These are phyloP conservation scores for Brachionus rubens DNA, from an alignment of 1,140 invertebrate genomes.

Conservation along the genomic window DNA sequence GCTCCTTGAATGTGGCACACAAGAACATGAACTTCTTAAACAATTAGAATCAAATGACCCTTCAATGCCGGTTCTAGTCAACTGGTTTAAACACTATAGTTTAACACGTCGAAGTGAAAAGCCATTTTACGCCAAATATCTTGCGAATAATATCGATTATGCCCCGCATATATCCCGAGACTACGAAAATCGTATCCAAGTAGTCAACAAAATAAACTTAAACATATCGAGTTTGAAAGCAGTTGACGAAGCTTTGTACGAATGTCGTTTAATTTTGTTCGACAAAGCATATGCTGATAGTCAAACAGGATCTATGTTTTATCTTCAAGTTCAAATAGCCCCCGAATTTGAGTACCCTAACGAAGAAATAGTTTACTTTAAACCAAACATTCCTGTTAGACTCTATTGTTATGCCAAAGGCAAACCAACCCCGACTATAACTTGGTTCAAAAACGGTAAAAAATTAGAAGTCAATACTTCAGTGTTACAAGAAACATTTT, in stretches of 20 bases:
- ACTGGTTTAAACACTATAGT: slow-evolving; percentile 45
- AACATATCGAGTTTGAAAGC: slow-evolving; percentile 15
- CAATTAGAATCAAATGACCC: slow-evolving; percentile 27
- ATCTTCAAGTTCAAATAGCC: slow-evolving; percentile 41
- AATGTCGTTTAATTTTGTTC: slow-evolving; percentile 35
- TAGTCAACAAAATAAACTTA: slow-evolving; percentile 38
- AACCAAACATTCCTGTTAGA: slow-evolving; percentile 22
- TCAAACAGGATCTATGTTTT: slow-evolving; percentile 40
- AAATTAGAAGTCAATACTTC: slow-evolving; percentile 32
- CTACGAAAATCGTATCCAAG: slow-evolving; percentile 23
- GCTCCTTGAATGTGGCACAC: background rate
- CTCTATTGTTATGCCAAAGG: slow-evolving; percentile 44
- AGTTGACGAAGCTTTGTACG: slow-evolving; percentile 37
- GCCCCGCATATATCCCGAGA: slow-evolving; percentile 39
- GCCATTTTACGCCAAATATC: slow-evolving; percentile 40
- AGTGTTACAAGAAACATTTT: slow-evolving; percentile 36
- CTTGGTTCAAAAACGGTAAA: slow-evolving; percentile 40
- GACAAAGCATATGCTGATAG: slow-evolving; percentile 45
- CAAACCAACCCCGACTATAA: slow-evolving; percentile 20
- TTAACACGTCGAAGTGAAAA: slow-evolving; percentile 32
- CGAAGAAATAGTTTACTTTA: slow-evolving; percentile 40
- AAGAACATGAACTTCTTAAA: slow-evolving; percentile 34
- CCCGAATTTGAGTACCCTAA: slow-evolving; percentile 45
- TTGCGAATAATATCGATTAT: slow-evolving; percentile 44
- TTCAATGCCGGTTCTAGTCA: slow-evolving; percentile 37